Evolutionary conservation across 2,888 invertebrate genomes (phyloP).

Genomic region (Drosophila paramelanica): DNA sequence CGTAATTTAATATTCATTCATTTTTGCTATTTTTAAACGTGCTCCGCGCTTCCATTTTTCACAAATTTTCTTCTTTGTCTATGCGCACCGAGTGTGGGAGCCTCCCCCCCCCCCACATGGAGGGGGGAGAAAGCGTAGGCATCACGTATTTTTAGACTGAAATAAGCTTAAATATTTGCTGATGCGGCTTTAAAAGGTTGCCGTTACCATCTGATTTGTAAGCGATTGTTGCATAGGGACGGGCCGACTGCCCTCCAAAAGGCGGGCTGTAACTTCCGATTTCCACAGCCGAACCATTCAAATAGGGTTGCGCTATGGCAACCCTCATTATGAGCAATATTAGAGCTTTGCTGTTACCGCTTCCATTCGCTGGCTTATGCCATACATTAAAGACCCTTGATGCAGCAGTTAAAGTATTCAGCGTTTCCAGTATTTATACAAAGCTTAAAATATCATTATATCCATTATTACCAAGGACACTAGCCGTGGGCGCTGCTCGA

Average conservation of each 20-base stretch:
- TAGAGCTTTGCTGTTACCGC: slow-evolving; percentile 7
- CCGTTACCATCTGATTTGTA: slow-evolving; percentile 1
- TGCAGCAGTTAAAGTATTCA: background rate
- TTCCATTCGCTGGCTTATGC: background rate
- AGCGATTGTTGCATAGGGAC: background rate
- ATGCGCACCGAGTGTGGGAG: background rate
- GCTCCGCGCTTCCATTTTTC: slow-evolving; percentile 13
- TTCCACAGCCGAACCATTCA: background rate
- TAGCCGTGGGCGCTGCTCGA: too few species aligned
- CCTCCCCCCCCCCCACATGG: background rate
- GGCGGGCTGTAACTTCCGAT: background rate
- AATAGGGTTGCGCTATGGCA: slow-evolving; percentile 22
- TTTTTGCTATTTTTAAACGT: slow-evolving; percentile 70
- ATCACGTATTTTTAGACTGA: slow-evolving; percentile 42
- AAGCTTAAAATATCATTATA: too few species aligned
- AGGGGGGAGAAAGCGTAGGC: slow-evolving; percentile 2
- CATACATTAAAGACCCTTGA: background rate
- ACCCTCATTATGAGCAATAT: slow-evolving; percentile 30
- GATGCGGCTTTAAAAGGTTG: slow-evolving; percentile 45
- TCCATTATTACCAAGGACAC: too few species aligned
- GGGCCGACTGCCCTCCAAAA: background rate
- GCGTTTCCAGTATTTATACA: background rate
- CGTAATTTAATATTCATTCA: slow-evolving; percentile 76
- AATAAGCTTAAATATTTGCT: slow-evolving; percentile 42
- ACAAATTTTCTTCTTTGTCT: background rate